Percentiles rank a stretch among this genome's conserved stretches.
These are phyloP conservation scores for Strigamia crassipes DNA, from an alignment of 2,888 invertebrate genomes.

Conservation along the genomic window DNA sequence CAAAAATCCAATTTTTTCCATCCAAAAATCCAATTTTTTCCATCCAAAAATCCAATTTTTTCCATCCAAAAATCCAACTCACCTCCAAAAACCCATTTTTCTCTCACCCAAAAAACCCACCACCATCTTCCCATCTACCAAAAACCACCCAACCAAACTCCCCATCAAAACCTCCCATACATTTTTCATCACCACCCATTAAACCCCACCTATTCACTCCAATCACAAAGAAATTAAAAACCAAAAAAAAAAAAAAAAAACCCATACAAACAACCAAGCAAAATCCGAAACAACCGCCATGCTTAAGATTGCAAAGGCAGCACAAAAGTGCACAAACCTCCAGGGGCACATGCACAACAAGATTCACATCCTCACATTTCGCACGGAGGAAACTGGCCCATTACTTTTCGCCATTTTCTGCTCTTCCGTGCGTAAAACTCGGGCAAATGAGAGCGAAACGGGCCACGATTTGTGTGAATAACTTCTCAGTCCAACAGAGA, in stretches of 20 bases:
- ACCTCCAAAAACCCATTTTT: no score
- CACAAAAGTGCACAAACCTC: background rate
- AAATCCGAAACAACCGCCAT: background rate
- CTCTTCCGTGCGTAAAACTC: constrained; percentile 2
- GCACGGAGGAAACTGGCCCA: constrained; percentile 20
- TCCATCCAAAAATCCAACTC: no score
- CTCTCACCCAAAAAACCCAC: no score
- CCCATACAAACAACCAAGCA: background rate
- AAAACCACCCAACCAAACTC: no score
- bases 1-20: no score
- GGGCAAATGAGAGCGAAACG: constrained; percentile 28
- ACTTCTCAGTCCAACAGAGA: constrained; percentile 1
- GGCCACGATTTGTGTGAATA: constrained; percentile 13
- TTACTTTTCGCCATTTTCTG: constrained; percentile 25
- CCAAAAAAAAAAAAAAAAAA: background rate
- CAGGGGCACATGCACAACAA: constrained; percentile 22
- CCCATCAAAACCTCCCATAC: no score
- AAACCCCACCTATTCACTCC: background rate
- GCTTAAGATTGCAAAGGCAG: background rate
- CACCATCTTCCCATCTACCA: no score
- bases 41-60: no score
- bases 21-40: no score
- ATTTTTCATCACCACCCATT: background rate
- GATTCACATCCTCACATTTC: constrained; percentile 22
- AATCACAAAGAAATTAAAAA: background rate